phyloP scores from a whole-genome alignment of 1,140 invertebrate species.

The Anthonomus grandis region DNA sequence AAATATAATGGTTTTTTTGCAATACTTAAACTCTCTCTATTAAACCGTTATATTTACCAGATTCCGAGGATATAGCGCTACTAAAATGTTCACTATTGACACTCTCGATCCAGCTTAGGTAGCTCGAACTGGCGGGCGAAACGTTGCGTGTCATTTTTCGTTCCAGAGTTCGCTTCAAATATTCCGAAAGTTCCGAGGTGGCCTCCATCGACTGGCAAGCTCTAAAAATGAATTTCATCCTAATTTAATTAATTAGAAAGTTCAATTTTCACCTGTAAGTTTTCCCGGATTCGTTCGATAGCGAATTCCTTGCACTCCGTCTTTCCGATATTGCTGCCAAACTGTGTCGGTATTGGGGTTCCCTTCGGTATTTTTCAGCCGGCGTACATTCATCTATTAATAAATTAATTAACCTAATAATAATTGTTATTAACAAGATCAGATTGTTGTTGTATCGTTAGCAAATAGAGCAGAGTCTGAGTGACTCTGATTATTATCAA shows the following conservation, averaged over 20 bases:
- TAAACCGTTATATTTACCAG: constrained; percentile 7
- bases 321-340: constrained; percentile 46
- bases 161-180: neutral
- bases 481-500: too few species aligned
- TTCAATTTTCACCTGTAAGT: neutral
- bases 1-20: neutral
- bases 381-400: constrained; percentile 13
- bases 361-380: constrained; percentile 39
- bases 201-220: neutral
- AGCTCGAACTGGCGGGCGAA: constrained; percentile 39
- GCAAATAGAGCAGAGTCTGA: too few species aligned
- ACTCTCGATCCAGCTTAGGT: constrained; percentile 47
- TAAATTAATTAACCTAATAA: neutral
- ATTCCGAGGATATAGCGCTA: constrained; percentile 10
- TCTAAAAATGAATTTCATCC: neutral
- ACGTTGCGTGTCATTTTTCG: neutral
- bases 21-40: neutral
- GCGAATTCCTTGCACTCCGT: constrained; percentile 35
- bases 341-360: constrained; percentile 39
- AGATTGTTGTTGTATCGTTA: too few species aligned
- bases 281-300: constrained; percentile 23
- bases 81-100: constrained; percentile 42
- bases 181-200: neutral
- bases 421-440: too few species aligned
- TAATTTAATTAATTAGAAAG: neutral